These are phyloP conservation scores for Pocillopora verrucosa DNA, from an alignment of 64 coral and sea anemone species.

Conservation along the genomic window DNA sequence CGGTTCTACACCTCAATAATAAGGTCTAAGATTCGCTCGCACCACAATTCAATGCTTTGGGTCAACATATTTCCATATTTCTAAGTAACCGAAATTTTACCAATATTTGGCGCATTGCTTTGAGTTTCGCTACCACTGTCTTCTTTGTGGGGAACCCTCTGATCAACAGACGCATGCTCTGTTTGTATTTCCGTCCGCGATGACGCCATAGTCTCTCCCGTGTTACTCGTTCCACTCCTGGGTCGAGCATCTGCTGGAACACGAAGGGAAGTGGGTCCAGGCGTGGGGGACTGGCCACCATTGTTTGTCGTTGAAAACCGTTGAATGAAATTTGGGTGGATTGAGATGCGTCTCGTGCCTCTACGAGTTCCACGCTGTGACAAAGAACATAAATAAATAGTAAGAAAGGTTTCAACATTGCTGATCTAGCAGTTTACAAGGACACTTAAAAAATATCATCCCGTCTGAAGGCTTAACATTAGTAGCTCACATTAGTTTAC, in stretches of 20 bases:
- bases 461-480: too few relatives aligned
- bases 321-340: conserved; percentile 84
- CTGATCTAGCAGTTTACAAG: background rate
- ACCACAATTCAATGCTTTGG: too few relatives aligned
- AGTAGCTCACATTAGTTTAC: background rate
- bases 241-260: conserved; percentile 14
- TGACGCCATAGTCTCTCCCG: conserved; percentile 51
- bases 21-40: too few relatives aligned
- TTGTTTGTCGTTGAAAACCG: conserved; percentile 49
- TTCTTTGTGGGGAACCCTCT: background rate
- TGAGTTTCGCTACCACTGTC: conserved; percentile 2
- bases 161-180: conserved; percentile 19
- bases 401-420: background rate
- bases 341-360: conserved; percentile 77
- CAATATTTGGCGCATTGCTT: background rate
- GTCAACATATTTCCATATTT: too few relatives aligned
- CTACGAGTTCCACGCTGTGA: conserved; percentile 51
- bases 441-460: background rate
- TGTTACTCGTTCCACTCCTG: conserved; percentile 24
- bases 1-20: too few relatives aligned
- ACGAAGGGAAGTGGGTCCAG: conserved; percentile 19
- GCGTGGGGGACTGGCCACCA: background rate
- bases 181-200: conserved; percentile 29
- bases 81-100: background rate
- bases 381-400: background rate